Conservation (phyloP, 2,797 vertebrate genomes). For the Alcedo atthis region DNA sequence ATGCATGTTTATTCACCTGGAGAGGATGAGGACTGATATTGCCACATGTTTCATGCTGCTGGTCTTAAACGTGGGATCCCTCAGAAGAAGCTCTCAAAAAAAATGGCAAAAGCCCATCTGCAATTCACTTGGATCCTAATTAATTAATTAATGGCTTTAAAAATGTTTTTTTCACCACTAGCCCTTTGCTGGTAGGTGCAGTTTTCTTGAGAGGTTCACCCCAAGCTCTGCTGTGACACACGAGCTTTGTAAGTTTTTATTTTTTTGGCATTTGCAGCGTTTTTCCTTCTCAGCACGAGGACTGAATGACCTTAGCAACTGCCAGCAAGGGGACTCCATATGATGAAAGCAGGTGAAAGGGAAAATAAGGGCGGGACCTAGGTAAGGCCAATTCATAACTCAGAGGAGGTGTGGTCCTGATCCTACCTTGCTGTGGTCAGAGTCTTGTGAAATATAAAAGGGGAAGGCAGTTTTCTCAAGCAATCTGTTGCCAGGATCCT, state of each 20-base stretch:
- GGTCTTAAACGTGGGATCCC: not conserved
- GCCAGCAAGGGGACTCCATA: slow-evolving; percentile 38
- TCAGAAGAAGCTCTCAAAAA: not conserved
- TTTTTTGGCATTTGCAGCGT: not conserved
- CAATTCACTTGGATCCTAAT: not conserved
- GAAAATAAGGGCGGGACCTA: slow-evolving; percentile 37
- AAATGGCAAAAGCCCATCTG: not conserved
- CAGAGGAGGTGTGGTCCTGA: slow-evolving; percentile 57
- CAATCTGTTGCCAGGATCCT: slow-evolving; percentile 20
- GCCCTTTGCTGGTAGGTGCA: not conserved
- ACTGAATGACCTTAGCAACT: slow-evolving; percentile 49
- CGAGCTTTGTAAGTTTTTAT: not conserved
- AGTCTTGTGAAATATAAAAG: slow-evolving; percentile 64
- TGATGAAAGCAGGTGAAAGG: slow-evolving; percentile 70
- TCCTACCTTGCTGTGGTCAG: slow-evolving; percentile 23
- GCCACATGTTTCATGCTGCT: rapidly evolving
- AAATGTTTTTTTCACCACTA: not conserved
- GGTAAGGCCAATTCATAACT: slow-evolving; percentile 45
- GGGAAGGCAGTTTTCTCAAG: slow-evolving; percentile 22
- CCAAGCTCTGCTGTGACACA: not conserved
- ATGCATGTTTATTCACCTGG: not conserved
- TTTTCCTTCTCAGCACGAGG: not conserved
- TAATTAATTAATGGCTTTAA: not conserved
- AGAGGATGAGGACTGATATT: not conserved
- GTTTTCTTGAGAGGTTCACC: not conserved